These are phyloP conservation scores for Charanyca ferruginea DNA, from an alignment of 2,888 invertebrate species.

Conservation along the genomic window DNA sequence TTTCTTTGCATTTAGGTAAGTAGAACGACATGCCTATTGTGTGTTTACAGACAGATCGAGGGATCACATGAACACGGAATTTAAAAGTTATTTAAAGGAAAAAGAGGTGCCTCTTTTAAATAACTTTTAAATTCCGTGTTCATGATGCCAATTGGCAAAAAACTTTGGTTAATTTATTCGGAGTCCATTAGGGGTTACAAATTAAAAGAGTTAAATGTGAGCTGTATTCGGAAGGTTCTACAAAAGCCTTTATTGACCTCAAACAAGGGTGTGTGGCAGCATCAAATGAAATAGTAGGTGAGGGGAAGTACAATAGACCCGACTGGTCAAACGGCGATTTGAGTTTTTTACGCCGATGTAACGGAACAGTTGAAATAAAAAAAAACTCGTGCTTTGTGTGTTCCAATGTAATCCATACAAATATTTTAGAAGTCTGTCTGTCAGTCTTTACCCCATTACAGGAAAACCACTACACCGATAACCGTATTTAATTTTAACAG, in stretches of 20 bases:
- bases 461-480: no score
- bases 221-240: slow-evolving; percentile 25
- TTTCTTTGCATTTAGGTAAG: slow-evolving; percentile 23
- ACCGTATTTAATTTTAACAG: no score
- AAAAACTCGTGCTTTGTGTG: neutral
- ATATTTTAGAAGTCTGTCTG: neutral
- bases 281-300: slow-evolving; percentile 26
- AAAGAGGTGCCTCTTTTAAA: slow-evolving; percentile 4
- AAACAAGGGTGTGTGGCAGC: slow-evolving; percentile 39
- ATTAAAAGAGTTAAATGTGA: slow-evolving; percentile 41
- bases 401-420: neutral
- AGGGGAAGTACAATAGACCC: slow-evolving; percentile 30
- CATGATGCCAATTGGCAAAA: slow-evolving; percentile 2
- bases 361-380: slow-evolving; percentile 12
- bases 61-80: slow-evolving; percentile 15
- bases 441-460: neutral
- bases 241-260: slow-evolving; percentile 51
- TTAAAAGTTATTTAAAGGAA: slow-evolving; percentile 9
- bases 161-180: slow-evolving; percentile 29
- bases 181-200: slow-evolving; percentile 38
- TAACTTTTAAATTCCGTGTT: slow-evolving; percentile 13
- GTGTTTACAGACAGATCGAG: slow-evolving; percentile 9
- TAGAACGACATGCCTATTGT: slow-evolving; percentile 4
- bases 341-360: slow-evolving; percentile 23
- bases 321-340: slow-evolving; percentile 40